Base-by-base conservation (phyloP, 1,140 invertebrate species). In the Cyphomyrmex costatus region DNA sequence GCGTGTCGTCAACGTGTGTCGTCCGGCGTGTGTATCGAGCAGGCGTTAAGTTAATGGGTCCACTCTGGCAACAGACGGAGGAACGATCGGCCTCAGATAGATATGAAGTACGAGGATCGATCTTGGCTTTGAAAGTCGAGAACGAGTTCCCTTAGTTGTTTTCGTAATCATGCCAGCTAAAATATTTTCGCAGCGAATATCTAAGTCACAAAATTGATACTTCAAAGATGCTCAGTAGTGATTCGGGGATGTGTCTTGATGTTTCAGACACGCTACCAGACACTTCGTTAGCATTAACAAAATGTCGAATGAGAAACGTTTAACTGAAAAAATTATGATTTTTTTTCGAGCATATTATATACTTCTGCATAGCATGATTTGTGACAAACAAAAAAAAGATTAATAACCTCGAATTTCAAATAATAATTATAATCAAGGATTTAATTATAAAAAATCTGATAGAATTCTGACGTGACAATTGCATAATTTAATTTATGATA, bases 1-100 rank as follows among this genome's bases (percentile, higher is more conserved):
- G 66, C 24, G 86, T 83, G 83, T 88, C 68, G 49, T 60, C 74
- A 65, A 88, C 79, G 79, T 87, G 85, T 87, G 86, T 86, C 70
- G 51, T 27, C 56, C 33, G 51, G 12, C 46, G 27, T 65, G 73
- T 74, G 27, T 33, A 46, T 80, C 76, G 70, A 56, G 42, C 14
- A 27, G 30, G 68, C 58, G 85, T 61, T 49, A 49, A 85, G 58
- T 85, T 85, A 85, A 85, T 85, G 71, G 58, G 27, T 33, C 51
- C 46, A 70, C 24, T 58, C 19, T 2, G 61, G 21, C 51, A 58
- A 19, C 33, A 51, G 56, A 21, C 24, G n/a, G 6, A 70, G 30
- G 27, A 42, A 36, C 46, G 42, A 61, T 56, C 36, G 27, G 49
- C n/a, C 19, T 33, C 33, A 3, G 42, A 30, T 49, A 85, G 36